Evolutionary conservation across 2,888 invertebrate genomes (phyloP).

Genomic region (Calliphora vomitoria): DNA sequence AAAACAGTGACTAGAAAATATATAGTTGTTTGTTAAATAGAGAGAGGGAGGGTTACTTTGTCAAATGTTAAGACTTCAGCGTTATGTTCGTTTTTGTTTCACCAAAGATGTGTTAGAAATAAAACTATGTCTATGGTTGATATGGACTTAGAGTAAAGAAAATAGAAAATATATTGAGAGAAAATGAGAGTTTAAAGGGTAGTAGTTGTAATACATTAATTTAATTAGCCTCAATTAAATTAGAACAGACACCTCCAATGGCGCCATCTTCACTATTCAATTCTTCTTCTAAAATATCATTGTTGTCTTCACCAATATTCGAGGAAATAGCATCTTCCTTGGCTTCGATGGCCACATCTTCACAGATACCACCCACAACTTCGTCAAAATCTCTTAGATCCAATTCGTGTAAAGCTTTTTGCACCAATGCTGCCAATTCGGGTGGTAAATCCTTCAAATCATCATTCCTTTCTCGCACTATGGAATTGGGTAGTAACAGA

Average conservation of each 20-base stretch:
- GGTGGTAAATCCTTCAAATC: constrained; percentile 86
- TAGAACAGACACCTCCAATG: constrained; percentile 66
- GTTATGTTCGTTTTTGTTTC: constrained; percentile 1
- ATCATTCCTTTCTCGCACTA: constrained; percentile 84
- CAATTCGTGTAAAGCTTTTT: constrained; percentile 85
- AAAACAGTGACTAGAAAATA: constrained; percentile 73
- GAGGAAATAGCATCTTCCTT: constrained; percentile 42
- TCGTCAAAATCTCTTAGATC: constrained; percentile 83
- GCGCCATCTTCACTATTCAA: constrained; percentile 72
- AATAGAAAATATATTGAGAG: constrained; percentile 5
- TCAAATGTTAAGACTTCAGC: not conserved
- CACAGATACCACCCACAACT: constrained; percentile 75
- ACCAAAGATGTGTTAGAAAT: constrained; percentile 11
- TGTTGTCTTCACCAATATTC: constrained; percentile 15
- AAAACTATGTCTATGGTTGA: constrained; percentile 51
- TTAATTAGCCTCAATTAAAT: constrained; percentile 69
- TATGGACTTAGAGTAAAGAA: constrained; percentile 55
- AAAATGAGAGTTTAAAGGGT: not conserved
- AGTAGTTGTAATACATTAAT: constrained; percentile 1
- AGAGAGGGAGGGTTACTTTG: constrained; percentile 31
- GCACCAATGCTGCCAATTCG: constrained; percentile 87
- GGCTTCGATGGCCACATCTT: constrained; percentile 65
- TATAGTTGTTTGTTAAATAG: constrained; percentile 59
- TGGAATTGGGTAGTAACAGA: constrained; percentile 79
- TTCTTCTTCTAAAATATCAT: constrained; percentile 60